phyloP scores from a whole-genome alignment of 2,888 invertebrate genomes.

The Enoplolaimus lenunculus region DNA sequence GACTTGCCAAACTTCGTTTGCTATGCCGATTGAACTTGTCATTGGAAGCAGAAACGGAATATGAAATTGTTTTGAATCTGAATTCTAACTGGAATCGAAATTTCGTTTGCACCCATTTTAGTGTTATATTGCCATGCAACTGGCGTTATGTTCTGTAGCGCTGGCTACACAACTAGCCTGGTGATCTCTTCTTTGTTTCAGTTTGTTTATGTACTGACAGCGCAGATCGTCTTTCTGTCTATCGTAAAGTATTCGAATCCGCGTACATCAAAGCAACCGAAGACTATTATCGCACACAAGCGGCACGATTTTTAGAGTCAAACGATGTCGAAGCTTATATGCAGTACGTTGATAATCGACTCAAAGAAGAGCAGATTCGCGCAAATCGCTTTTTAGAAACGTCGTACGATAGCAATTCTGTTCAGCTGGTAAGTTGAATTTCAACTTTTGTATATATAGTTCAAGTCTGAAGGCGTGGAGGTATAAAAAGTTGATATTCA shows the following conservation, averaged over 20 bases:
- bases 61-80: too few relatives aligned
- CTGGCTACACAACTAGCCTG: too few relatives aligned
- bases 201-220: slow-evolving; percentile 87
- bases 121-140: too few relatives aligned
- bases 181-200: slow-evolving; percentile 40
- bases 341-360: slow-evolving; percentile 82
- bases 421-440: slow-evolving; percentile 46
- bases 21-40: too few relatives aligned
- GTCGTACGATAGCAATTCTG: slow-evolving; percentile 57
- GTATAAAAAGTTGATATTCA: slow-evolving; percentile 13
- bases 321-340: slow-evolving; percentile 94
- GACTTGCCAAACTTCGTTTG: too few relatives aligned
- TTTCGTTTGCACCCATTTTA: too few relatives aligned
- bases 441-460: slow-evolving; percentile 18
- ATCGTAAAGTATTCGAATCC: slow-evolving; percentile 87
- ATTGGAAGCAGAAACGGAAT: too few relatives aligned
- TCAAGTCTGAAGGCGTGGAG: not conserved
- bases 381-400: slow-evolving; percentile 83
- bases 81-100: too few relatives aligned
- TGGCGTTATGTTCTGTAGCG: too few relatives aligned
- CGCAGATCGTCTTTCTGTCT: slow-evolving; percentile 82
- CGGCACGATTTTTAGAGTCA: slow-evolving; percentile 66
- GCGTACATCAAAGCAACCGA: slow-evolving; percentile 84
- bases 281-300: slow-evolving; percentile 74
- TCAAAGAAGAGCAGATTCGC: slow-evolving; percentile 82